These are phyloP conservation scores for Brachyhypopomus gauderio DNA, from an alignment of 2,113 vertebrate genomes.

Conservation along the genomic window DNA sequence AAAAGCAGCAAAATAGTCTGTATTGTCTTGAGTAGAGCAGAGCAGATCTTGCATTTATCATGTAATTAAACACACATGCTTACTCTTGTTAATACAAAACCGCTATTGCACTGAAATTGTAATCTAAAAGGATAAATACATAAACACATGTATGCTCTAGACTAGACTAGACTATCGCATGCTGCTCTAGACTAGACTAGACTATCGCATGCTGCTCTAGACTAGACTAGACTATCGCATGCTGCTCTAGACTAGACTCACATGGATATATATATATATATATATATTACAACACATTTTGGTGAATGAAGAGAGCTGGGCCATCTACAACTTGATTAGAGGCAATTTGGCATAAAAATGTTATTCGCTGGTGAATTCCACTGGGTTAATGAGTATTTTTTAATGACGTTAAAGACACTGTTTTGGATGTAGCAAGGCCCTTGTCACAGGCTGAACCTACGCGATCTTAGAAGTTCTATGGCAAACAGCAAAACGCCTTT, in stretches of 20 bases:
- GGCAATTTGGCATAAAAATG: background rate
- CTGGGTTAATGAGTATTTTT: background rate
- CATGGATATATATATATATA: too few relatives aligned
- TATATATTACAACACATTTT: background rate
- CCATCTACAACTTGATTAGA: background rate
- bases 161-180: too few relatives aligned
- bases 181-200: too few relatives aligned
- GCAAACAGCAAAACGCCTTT: slow-evolving; percentile 40
- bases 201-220: too few relatives aligned
- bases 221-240: too few relatives aligned
- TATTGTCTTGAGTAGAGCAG: background rate
- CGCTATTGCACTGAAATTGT: background rate
- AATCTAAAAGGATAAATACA: too few relatives aligned
- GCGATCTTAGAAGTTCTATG: slow-evolving; percentile 1
- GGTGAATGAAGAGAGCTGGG: background rate
- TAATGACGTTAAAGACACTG: background rate
- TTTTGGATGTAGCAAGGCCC: background rate
- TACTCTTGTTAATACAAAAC: background rate
- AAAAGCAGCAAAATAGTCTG: background rate
- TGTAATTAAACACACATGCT: background rate
- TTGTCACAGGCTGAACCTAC: slow-evolving; percentile 2
- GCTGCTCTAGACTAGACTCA: background rate
- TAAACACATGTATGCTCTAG: too few relatives aligned
- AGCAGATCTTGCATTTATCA: background rate
- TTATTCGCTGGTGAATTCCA: background rate